A percentile compares a stretch with the other conserved stretches of the same genome.
These are phyloP conservation scores for Athalia rosae DNA, from an alignment of 2,888 invertebrate species.

Conservation along the genomic window DNA sequence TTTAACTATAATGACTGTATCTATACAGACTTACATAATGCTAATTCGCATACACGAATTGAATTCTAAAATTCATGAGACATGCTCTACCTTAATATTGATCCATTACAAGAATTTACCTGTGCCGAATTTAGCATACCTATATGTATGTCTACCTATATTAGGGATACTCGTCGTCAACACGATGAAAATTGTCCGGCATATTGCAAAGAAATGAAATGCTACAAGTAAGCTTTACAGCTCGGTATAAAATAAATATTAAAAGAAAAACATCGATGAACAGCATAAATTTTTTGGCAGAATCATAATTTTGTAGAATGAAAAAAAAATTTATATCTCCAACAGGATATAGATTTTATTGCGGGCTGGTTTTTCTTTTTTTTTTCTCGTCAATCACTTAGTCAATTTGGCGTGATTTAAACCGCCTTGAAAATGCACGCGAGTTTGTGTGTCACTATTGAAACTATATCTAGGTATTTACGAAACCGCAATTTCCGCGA, in stretches of 20 bases:
- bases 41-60: conserved; percentile 17
- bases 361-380: too few relatives aligned
- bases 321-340: too few relatives aligned
- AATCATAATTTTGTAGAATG: too few relatives aligned
- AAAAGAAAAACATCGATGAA: too few relatives aligned
- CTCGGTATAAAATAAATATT: too few relatives aligned
- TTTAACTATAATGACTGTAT: not conserved
- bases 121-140: conserved; percentile 30
- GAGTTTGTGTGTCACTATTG: not conserved
- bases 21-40: too few relatives aligned
- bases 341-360: too few relatives aligned
- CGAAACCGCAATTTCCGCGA: conserved; percentile 12
- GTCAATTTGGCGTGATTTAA: not conserved
- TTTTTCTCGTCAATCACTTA: too few relatives aligned
- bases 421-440: not conserved
- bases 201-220: not conserved
- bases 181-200: not conserved
- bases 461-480: not conserved
- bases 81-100: conserved; percentile 62
- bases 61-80: conserved; percentile 46
- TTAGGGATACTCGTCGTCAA: conserved; percentile 6
- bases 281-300: too few relatives aligned
- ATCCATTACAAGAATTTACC: conserved; percentile 49
- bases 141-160: not conserved
- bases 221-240: too few relatives aligned